Evolutionary conservation across 2,888 invertebrate species (phyloP).

Genomic region (Drosophila helvetica): DNA sequence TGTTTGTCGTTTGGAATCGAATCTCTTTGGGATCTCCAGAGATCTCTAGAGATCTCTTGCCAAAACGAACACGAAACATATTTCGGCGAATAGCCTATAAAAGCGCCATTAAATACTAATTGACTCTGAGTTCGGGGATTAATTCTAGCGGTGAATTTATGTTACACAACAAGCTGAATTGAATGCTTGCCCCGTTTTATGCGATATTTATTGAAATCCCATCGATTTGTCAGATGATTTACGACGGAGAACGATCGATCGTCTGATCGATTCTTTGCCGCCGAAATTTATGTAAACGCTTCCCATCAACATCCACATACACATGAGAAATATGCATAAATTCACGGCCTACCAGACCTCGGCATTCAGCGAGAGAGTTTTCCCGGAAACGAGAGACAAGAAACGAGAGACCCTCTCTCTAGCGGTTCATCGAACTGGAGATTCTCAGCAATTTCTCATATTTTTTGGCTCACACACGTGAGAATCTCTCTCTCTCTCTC

Average conservation of each 20-base stretch:
- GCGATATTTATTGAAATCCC: constrained; percentile 70
- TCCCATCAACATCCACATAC: constrained; percentile 31
- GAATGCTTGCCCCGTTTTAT: constrained; percentile 68
- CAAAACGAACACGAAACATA: not conserved
- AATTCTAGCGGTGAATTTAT: constrained; percentile 76
- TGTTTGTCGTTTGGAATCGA: no score
- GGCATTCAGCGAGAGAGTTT: constrained; percentile 18
- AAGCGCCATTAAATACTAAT: constrained; percentile 77
- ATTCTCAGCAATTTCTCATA: constrained; percentile 49
- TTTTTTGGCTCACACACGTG: constrained; percentile 50
- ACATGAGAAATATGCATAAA: constrained; percentile 61
- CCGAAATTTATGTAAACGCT: constrained; percentile 42
- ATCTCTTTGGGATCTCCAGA: constrained; percentile 1
- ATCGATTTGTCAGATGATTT: constrained; percentile 50
- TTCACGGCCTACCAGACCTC: constrained; percentile 50
- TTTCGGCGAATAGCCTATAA: constrained; percentile 47
- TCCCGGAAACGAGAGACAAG: constrained; percentile 46
- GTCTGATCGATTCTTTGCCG: constrained; percentile 63
- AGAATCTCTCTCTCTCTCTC: constrained; percentile 11
- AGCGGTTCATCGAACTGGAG: constrained; percentile 37
- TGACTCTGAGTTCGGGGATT: constrained; percentile 69
- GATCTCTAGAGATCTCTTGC: not conserved
- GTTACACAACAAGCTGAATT: constrained; percentile 73
- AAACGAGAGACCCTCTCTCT: not conserved
- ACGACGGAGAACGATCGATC: constrained; percentile 47